Evolutionary conservation across 2,888 invertebrate genomes (phyloP).

Genomic region (Ornithoptera priamus): DNA sequence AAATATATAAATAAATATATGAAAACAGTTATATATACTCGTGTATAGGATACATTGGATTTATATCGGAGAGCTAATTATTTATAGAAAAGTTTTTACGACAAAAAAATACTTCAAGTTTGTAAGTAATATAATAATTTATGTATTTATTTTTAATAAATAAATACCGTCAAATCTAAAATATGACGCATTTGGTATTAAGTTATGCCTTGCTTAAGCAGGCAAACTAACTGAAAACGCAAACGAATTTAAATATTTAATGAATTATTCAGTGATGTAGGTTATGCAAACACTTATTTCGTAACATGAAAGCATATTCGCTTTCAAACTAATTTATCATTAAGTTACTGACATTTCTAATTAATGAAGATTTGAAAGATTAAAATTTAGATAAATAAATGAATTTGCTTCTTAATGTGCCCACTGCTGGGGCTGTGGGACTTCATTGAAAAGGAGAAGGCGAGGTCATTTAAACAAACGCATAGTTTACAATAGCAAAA

Average conservation of each 20-base stretch:
- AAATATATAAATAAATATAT: too few relatives aligned
- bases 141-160: too few relatives aligned
- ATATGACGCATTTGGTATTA: neutral
- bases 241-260: neutral
- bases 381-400: neutral
- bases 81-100: too few relatives aligned
- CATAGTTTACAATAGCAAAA: too few relatives aligned
- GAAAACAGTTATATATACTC: too few relatives aligned
- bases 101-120: too few relatives aligned
- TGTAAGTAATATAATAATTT: too few relatives aligned
- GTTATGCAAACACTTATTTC: neutral
- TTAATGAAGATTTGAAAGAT: neutral
- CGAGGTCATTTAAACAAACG: too few relatives aligned
- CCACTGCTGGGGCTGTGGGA: too few relatives aligned
- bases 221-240: neutral
- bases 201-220: neutral
- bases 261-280: slow-evolving; percentile 7
- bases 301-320: neutral
- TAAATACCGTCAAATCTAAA: neutral
- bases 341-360: neutral
- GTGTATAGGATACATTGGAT: too few relatives aligned
- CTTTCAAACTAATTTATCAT: neutral
- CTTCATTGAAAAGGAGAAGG: too few relatives aligned
- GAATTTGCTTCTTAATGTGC: neutral
- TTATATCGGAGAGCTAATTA: too few relatives aligned